Evolutionary conservation across 2,888 invertebrate species (phyloP).

Genomic region (Galeruca laticollis): DNA sequence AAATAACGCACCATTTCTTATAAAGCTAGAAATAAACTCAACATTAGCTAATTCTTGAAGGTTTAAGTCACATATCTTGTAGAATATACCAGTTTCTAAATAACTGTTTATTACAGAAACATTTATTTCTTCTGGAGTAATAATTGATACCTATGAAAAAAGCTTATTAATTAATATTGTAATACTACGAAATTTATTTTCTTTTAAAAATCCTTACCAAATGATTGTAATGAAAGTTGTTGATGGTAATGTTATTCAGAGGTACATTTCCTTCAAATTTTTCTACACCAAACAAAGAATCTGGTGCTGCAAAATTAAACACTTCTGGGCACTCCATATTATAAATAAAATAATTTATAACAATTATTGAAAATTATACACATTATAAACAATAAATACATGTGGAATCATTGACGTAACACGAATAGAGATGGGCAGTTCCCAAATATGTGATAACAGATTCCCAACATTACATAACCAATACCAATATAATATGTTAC

Average conservation of each 20-base stretch:
- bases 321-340: slow-evolving; percentile 72
- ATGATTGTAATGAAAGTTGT: slow-evolving; percentile 69
- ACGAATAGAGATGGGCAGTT: too few relatives aligned
- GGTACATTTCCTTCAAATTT: slow-evolving; percentile 41
- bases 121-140: slow-evolving; percentile 68
- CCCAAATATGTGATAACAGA: too few relatives aligned
- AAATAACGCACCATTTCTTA: slow-evolving; percentile 66
- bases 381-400: slow-evolving; percentile 18
- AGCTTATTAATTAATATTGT: not conserved
- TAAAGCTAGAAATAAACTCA: slow-evolving; percentile 67
- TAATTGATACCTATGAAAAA: slow-evolving; percentile 68
- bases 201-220: slow-evolving; percentile 65
- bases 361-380: not conserved
- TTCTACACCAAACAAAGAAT: slow-evolving; percentile 62
- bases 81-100: slow-evolving; percentile 61
- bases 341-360: not conserved
- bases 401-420: too few relatives aligned
- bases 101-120: not conserved
- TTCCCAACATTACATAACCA: too few relatives aligned
- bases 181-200: not conserved
- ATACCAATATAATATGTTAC: too few relatives aligned
- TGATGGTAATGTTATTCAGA: slow-evolving; percentile 55
- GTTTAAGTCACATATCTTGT: slow-evolving; percentile 67
- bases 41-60: slow-evolving; percentile 67
- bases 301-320: slow-evolving; percentile 68